Base-by-base conservation (phyloP, 1,140 invertebrate genomes). In the Heliconius nattereri region DNA sequence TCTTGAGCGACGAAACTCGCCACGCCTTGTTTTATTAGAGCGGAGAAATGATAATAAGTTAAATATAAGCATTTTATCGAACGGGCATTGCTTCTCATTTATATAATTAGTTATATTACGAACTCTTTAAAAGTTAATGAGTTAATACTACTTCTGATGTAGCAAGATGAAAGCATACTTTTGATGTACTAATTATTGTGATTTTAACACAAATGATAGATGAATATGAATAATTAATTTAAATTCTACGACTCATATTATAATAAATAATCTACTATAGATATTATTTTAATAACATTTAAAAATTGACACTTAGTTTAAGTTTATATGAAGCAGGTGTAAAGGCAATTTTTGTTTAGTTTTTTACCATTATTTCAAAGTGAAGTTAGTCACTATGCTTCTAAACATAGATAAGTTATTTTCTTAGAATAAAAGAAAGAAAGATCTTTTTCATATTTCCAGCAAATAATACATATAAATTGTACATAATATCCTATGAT, bases 351-450 rank as follows among this genome's bases (percentile, higher is more conserved):
- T 52, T 1, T 6, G 19, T 52, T 52, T 16, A 52, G 6, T 52
- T 52, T 20, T 49, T 52, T 94, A 84, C 91, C 92, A 89, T 94
- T 94, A 89, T 94, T 93, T 83, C 94, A 94, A 35, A 35, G 90
- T 57, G 94, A 92, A 77, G 54, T 80, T 76, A 54, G 75, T 76
- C 73, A 71, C 72, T 60, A 81, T 49, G 73, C 52, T 60, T 40
- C 37, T 79, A 29, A 66, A 60, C 7, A 35, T 35, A 35, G 0
- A 35, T 35, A 35, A 35, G 32, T 54, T 11, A 52, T 32, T 75
- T 13, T 71, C 52, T 45, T 45, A 16, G 40, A 45, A 16, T 45
- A 45, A 5, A 45, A 45, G 3, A 45, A 6, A 45, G 13, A 45
- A 11, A 2, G 1, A 9, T 40, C 9, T 40, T 13, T 57, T 57